Base-by-base conservation (phyloP, 2,888 invertebrate species). In the Saturnia japonica region DNA sequence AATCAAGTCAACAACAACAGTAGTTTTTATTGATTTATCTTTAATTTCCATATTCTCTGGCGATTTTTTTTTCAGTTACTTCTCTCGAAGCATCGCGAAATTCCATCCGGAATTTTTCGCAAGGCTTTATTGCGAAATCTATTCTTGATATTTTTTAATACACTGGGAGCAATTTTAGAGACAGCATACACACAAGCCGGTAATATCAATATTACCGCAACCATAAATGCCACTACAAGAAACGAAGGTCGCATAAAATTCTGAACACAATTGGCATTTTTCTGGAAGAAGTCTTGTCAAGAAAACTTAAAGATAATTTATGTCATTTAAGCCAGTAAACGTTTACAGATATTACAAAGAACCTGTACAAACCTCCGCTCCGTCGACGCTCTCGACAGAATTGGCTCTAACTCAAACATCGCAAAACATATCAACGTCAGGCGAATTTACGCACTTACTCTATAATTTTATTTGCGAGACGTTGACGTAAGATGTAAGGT, bases 391-490 rank as follows among this genome's bases (percentile, higher is more conserved):
- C 57, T 6, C 28, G 16, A 60, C 57, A 60, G 14, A 60, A 28
- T 60, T 60, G 57, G 57, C 57, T 60, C 28, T 60, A 60, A 25
- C 6, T 60, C 57, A 60, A 60, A 28, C 57, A 12, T 28, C 57
- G 57, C 14, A 60, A n/a, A 60, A 12, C 28, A 25, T 25, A 60
- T 28, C 57, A 64, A 40, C 64, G 64, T 64, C 64, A 40, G 64
- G n/a, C 22, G 9, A n/a, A n/a, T 40, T 64, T 64, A 64, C 64
- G 64, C 40, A 40, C 64, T 19, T n/a, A n/a, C 16, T 16, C 22
- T 40, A 34, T 40, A 64, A 64, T 40, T 64, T 64, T 64, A 64
- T 40, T 64, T n/a, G 64, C 8, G 64, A 40, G 40, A 28, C 28
- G 28, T 25, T 64, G 64, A 64, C 64, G 64, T 64, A 40, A 40